Conservation (phyloP, 2,113 vertebrate species). For the Microcebus lehilahytsara region DNA sequence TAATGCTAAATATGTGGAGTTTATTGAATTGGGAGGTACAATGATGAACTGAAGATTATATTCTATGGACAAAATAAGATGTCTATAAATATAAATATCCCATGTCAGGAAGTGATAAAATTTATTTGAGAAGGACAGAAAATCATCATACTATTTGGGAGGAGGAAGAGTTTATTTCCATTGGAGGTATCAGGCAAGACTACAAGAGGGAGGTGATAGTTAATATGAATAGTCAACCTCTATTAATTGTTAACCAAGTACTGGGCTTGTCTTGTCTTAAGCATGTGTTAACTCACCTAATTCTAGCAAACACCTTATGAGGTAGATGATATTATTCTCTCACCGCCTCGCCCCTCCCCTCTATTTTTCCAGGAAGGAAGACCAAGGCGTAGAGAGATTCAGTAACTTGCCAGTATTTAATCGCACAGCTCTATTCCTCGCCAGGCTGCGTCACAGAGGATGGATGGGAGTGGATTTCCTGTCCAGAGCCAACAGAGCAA, state of each 20-base stretch:
- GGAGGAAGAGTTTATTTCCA: background rate
- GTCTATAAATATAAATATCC: slow-evolving; percentile 31
- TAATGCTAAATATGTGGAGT: background rate
- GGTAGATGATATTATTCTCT: background rate
- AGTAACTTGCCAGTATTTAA: background rate
- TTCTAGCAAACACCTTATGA: background rate
- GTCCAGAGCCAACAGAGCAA: background rate
- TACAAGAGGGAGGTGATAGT: background rate
- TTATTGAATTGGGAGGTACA: background rate
- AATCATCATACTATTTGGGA: background rate
- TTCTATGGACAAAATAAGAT: background rate
- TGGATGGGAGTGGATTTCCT: background rate
- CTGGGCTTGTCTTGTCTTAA: background rate
- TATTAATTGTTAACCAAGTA: background rate
- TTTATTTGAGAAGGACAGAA: background rate
- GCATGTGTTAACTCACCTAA: background rate
- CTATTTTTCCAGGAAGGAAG: background rate
- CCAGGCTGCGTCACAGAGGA: background rate
- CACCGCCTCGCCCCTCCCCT: rapidly evolving
- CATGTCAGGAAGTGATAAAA: slow-evolving; percentile 7
- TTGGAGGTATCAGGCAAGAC: background rate
- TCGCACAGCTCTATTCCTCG: background rate
- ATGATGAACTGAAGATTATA: background rate
- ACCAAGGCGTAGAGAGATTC: background rate
- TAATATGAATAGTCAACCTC: background rate